These are phyloP conservation scores for Hirtodrosophila trivittata DNA, from an alignment of 2,888 invertebrate species.

Conservation along the genomic window DNA sequence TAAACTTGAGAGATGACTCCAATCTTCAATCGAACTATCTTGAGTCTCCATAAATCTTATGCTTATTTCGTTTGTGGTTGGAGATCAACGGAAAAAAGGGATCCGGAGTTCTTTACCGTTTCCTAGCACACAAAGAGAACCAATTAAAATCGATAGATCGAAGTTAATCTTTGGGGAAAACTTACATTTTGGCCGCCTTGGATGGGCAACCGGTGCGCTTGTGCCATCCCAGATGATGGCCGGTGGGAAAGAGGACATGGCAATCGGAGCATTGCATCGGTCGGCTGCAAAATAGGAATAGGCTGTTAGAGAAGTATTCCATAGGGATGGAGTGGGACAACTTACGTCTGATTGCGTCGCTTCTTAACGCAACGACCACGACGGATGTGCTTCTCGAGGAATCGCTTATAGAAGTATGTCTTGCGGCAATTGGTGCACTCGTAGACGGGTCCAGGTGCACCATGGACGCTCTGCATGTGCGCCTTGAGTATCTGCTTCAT, in stretches of 20 bases:
- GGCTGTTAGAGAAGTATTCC: no score
- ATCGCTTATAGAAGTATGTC: conserved; percentile 83
- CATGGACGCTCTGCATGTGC: conserved; percentile 83
- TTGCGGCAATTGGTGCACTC: conserved; percentile 83
- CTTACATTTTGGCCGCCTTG: conserved; percentile 82
- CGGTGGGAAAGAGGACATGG: conserved; percentile 82
- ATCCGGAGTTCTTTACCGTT: background rate
- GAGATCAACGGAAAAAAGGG: background rate
- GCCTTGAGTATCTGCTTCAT: conserved; percentile 82
- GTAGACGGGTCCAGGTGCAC: conserved; percentile 81
- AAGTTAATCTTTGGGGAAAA: background rate
- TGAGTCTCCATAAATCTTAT: no score
- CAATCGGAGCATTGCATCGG: conserved; percentile 83
- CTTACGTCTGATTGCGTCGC: conserved; percentile 83
- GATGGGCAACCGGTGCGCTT: conserved; percentile 83
- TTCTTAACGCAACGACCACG: conserved; percentile 83
- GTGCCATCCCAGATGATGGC: conserved; percentile 83
- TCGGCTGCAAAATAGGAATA: conserved; percentile 62
- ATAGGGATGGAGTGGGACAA: conserved; percentile 5
- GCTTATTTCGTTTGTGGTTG: no score
- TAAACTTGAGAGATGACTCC: no score
- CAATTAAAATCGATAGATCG: background rate
- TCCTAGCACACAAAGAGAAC: no score
- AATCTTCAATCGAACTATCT: no score
- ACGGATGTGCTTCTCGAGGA: conserved; percentile 83